Base-by-base conservation (phyloP, 1,140 invertebrate species). In the Magallana gigas region DNA sequence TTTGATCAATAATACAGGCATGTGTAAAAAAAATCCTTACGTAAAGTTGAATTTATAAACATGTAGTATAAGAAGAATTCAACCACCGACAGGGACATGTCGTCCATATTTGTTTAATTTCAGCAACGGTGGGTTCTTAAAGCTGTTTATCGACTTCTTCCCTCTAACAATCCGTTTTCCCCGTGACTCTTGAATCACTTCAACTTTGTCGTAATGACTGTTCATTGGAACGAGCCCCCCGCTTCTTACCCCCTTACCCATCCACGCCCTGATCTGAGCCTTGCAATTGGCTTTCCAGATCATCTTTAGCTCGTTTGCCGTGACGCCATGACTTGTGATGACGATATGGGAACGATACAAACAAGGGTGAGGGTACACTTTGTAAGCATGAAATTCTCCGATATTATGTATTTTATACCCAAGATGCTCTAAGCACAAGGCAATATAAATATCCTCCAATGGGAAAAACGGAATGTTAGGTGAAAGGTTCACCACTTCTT, bases 381-480 rank as follows among this genome's bases (percentile, higher is more conserved):
- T 86, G 4, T 82, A 80, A 14, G 88, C 68, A 80, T 88, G 83
- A 57, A 87, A 89, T 16, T 64, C 58, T 16, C 64, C 81, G 5
- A 89, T 76, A 14, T 57, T 71, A 8, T 56, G 1, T n/a, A 89
- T 71, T 60, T 60, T 81, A 12, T 59, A 36, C 8, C 87, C 64
- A 7, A 91, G 85, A 58, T 87, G 57, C 76, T 84, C 83, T 16
- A 91, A 81, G 80, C 90, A 91, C 11, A 92, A 59, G 18, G 92
- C 93, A 12, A 94, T 86, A 87, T 93, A 95, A n/a, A 94, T 92
- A 86, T 95, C 94, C 83, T 95, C 94, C 29, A 95, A 85, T 85
- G 90, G 93, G 83, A 95, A 92, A 68, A 91, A 93, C 0, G 93
- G 93, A 16, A 91, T 89, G 48, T 90, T 64, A 58, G 81, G 29